Conservation (phyloP, 2,888 invertebrate genomes). For the Sabellastarte sp. region DNA sequence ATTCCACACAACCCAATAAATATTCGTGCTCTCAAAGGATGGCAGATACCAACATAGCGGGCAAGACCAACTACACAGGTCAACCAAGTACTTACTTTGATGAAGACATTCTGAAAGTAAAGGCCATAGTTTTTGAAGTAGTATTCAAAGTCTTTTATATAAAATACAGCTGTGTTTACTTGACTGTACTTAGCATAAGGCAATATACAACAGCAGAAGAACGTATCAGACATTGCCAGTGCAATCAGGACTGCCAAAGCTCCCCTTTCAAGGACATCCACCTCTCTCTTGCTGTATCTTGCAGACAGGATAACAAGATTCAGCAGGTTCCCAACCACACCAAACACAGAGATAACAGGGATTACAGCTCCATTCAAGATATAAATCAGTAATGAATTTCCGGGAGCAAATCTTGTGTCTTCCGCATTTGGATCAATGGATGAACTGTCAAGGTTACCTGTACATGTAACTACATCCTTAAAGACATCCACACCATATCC, state of each 20-base stretch:
- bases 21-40: constrained; percentile 52
- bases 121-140: constrained; percentile 43
- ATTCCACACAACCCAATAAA: constrained; percentile 42
- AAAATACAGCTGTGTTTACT: constrained; percentile 4
- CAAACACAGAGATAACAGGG: constrained; percentile 45
- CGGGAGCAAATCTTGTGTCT: too few species aligned
- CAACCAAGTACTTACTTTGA: constrained; percentile 53
- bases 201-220: constrained; percentile 51
- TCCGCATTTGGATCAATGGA: too few species aligned
- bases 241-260: constrained; percentile 53
- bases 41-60: constrained; percentile 54
- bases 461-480: too few species aligned
- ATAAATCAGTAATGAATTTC: too few species aligned
- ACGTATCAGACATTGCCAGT: constrained; percentile 51
- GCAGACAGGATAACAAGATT: constrained; percentile 47
- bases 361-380: constrained; percentile 43
- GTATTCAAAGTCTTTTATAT: constrained; percentile 30
- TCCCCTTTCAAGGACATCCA: constrained; percentile 52
- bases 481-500: too few species aligned
- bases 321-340: constrained; percentile 49
- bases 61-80: constrained; percentile 56
- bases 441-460: too few species aligned
- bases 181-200: constrained; percentile 40
- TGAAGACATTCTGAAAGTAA: constrained; percentile 53
- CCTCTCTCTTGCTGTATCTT: constrained; percentile 41